Evolutionary conservation across 2,113 vertebrate genomes (phyloP).

Genomic region (Brachyhypopomus occidentalis): DNA sequence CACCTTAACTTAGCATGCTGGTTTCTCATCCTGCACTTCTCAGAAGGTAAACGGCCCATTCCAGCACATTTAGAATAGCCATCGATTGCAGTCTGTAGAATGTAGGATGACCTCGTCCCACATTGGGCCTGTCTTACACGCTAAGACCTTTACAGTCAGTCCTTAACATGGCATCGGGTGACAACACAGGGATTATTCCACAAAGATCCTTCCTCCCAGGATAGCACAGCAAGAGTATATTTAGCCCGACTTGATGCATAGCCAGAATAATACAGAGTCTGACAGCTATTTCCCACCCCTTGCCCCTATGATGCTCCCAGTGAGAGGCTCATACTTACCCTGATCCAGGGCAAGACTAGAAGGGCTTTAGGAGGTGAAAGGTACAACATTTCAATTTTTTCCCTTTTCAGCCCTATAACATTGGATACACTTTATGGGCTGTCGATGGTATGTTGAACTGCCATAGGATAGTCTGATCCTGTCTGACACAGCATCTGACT

Average conservation of each 20-base stretch:
- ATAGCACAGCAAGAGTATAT: constrained; percentile 59
- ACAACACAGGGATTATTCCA: constrained; percentile 63
- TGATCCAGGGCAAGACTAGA: constrained; percentile 31
- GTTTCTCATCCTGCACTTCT: not conserved
- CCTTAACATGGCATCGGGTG: constrained; percentile 56
- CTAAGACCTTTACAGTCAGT: constrained; percentile 59
- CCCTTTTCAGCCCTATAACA: not conserved
- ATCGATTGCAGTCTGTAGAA: constrained; percentile 49
- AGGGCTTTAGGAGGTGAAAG: constrained; percentile 17
- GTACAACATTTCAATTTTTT: not conserved
- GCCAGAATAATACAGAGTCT: constrained; percentile 56
- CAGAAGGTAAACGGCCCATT: not conserved
- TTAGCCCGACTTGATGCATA: constrained; percentile 54
- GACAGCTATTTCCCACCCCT: constrained; percentile 29
- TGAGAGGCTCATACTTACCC: constrained; percentile 26
- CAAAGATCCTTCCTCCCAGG: constrained; percentile 59
- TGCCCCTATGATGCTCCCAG: constrained; percentile 45
- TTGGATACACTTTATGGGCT: too few relatives aligned
- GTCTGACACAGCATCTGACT: too few relatives aligned
- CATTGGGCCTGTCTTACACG: constrained; percentile 43
- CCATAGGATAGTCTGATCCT: too few relatives aligned
- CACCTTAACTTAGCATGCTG: not conserved
- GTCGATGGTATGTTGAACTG: too few relatives aligned
- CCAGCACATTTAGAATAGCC: constrained; percentile 25
- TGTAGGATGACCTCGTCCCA: constrained; percentile 49